These are phyloP conservation scores for Danio tinwini DNA, from an alignment of 2,797 vertebrate genomes.

Conservation along the genomic window DNA sequence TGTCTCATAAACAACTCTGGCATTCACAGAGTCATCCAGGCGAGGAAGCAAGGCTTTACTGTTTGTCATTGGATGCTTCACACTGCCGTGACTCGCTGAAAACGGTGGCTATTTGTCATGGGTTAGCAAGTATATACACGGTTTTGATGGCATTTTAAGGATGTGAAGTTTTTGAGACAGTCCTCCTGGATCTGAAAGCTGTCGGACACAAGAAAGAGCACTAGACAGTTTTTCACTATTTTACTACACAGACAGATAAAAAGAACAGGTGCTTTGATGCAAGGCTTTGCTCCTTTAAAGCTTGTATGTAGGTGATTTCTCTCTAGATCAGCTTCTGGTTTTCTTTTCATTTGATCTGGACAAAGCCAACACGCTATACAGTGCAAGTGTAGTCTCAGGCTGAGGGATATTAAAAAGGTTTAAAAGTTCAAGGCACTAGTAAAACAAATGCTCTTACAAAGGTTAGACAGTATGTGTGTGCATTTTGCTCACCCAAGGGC, in stretches of 20 bases:
- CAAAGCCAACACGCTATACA: background rate
- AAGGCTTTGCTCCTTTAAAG: background rate
- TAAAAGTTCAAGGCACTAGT: background rate
- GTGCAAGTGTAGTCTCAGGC: background rate
- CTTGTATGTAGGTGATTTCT: background rate
- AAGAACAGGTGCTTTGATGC: constrained; percentile 15
- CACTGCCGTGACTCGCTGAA: constrained; percentile 9
- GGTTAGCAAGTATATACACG: background rate
- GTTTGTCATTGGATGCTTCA: constrained; percentile 28
- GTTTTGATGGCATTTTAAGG: constrained; percentile 19
- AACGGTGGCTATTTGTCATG: constrained; percentile 20
- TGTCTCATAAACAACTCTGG: constrained; percentile 16
- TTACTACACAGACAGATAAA: constrained; percentile 31
- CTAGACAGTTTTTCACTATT: constrained; percentile 16
- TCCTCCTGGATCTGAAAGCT: constrained; percentile 10
- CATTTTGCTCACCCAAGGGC: too few relatives aligned
- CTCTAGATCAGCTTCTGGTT: constrained; percentile 10
- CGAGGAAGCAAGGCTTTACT: constrained; percentile 11
- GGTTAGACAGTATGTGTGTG: too few relatives aligned
- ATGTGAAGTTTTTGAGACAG: background rate
- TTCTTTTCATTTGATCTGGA: background rate
- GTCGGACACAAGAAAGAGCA: constrained; percentile 3
- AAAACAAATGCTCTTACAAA: background rate
- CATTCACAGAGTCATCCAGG: constrained; percentile 24
- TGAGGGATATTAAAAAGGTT: background rate